A percentile compares a stretch with the other conserved stretches of the same genome.
These are phyloP conservation scores for Glossophaga mutica DNA, from an alignment of 2,797 vertebrate genomes.

Conservation along the genomic window DNA sequence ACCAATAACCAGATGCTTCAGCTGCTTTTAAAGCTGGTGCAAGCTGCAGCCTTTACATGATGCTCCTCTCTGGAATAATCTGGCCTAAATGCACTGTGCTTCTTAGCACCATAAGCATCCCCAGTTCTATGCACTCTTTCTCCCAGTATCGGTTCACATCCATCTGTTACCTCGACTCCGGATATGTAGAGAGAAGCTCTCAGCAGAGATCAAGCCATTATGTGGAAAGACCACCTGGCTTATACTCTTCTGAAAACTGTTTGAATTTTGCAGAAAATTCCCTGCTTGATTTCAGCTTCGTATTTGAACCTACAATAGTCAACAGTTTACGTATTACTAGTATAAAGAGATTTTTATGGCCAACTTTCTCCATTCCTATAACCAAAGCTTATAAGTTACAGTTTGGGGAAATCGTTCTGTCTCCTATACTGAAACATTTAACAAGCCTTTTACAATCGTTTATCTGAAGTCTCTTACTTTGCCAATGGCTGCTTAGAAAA, in stretches of 20 bases:
- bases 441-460: not conserved
- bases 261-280: not conserved
- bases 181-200: not conserved
- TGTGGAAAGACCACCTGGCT: not conserved
- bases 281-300: not conserved
- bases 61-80: not conserved
- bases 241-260: not conserved
- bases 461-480: not conserved
- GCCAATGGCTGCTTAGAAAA: not conserved
- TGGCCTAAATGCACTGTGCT: not conserved
- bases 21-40: not conserved
- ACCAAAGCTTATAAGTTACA: not conserved
- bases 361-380: not conserved
- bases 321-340: not conserved
- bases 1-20: not conserved
- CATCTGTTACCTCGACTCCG: not conserved
- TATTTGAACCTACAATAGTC: not conserved
- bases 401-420: not conserved
- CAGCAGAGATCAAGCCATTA: not conserved
- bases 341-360: not conserved
- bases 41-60: not conserved
- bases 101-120: not conserved
- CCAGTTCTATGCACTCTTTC: not conserved
- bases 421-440: not conserved
- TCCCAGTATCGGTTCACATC: not conserved